Conservation (phyloP, 2,113 vertebrate species). For the Varanus salvator region DNA sequence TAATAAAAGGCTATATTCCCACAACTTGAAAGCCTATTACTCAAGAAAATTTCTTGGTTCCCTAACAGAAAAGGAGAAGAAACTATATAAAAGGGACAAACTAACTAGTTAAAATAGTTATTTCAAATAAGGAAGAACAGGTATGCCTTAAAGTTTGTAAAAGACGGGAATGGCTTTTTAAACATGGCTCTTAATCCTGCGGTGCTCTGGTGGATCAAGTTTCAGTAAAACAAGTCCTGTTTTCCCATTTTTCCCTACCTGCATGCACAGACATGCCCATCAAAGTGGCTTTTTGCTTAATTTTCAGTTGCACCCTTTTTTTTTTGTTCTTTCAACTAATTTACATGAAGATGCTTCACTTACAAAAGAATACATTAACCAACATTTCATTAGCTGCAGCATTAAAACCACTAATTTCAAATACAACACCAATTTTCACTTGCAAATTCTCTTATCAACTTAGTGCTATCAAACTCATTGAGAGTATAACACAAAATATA, state of each 20-base stretch:
- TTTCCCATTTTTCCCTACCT: neutral
- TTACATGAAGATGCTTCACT: neutral
- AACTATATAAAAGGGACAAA: constrained; percentile 27
- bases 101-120: neutral
- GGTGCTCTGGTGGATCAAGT: neutral
- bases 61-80: constrained; percentile 40
- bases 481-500: neutral
- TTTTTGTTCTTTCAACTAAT: neutral
- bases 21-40: neutral
- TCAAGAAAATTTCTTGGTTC: constrained; percentile 35
- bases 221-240: neutral
- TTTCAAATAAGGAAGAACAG: neutral
- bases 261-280: too few relatives aligned
- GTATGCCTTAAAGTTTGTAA: neutral
- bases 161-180: neutral
- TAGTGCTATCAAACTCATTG: neutral
- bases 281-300: neutral
- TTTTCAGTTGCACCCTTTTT: neutral
- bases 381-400: neutral
- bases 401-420: neutral
- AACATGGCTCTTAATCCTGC: neutral
- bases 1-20: neutral
- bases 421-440: neutral
- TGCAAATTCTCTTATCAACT: neutral
- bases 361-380: neutral